These are phyloP conservation scores for Ceraclea dissimilis DNA, from an alignment of 2,888 invertebrate genomes.

Conservation along the genomic window DNA sequence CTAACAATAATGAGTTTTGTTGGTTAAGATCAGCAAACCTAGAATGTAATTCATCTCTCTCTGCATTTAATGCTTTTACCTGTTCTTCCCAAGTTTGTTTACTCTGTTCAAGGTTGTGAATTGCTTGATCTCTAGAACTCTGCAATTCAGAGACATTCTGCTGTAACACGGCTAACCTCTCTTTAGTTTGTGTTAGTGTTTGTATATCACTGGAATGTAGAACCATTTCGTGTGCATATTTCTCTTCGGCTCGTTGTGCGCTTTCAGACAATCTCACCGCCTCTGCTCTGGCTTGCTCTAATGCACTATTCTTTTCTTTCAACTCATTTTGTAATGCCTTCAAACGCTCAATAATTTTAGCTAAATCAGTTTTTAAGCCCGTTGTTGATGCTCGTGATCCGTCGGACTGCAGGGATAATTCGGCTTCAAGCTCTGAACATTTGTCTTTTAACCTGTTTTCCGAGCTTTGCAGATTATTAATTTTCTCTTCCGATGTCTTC, in stretches of 20 bases:
- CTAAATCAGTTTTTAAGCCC: slow-evolving; percentile 51
- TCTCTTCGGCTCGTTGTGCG: slow-evolving; percentile 63
- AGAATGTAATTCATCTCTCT: slow-evolving; percentile 59
- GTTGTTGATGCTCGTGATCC: slow-evolving; percentile 49
- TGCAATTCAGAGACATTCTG: slow-evolving; percentile 59
- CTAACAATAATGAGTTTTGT: slow-evolving; percentile 74
- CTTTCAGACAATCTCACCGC: slow-evolving; percentile 54
- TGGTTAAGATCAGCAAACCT: slow-evolving; percentile 67
- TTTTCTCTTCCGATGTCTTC: slow-evolving; percentile 51
- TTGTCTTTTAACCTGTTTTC: slow-evolving; percentile 51
- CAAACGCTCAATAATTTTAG: slow-evolving; percentile 54
- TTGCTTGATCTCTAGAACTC: slow-evolving; percentile 54
- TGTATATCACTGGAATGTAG: slow-evolving; percentile 70
- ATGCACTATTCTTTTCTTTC: slow-evolving; percentile 54
- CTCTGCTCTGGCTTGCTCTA: slow-evolving; percentile 56
- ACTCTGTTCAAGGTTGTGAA: slow-evolving; percentile 56
- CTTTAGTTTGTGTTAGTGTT: slow-evolving; percentile 57
- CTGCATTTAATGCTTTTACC: slow-evolving; percentile 55
- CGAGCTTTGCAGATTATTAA: slow-evolving; percentile 42
- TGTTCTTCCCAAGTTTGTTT: slow-evolving; percentile 58
- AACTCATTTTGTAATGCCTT: slow-evolving; percentile 47
- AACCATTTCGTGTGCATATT: slow-evolving; percentile 73
- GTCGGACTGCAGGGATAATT: slow-evolving; percentile 59
- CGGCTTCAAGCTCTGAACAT: slow-evolving; percentile 61
- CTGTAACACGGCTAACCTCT: slow-evolving; percentile 53